Percentiles rank a stretch among this genome's conserved stretches.
phyloP scores from a whole-genome alignment of 1,140 invertebrate species.

The Drosophila ercepeae region DNA sequence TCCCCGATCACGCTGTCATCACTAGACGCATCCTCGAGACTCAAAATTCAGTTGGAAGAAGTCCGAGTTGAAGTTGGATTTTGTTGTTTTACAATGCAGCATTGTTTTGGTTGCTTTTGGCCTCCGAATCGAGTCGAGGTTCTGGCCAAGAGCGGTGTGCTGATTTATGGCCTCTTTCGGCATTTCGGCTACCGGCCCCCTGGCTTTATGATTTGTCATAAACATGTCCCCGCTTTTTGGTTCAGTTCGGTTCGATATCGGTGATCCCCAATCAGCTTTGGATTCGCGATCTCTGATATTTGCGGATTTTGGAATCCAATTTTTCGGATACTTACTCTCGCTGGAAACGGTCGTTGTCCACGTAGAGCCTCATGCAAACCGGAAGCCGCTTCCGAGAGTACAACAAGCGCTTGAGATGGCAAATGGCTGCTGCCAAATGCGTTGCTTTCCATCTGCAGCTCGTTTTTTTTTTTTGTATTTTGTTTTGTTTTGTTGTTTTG shows the following conservation, averaged over 20 bases:
- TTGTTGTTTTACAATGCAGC: slow-evolving; percentile 71
- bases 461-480: slow-evolving; percentile 38
- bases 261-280: slow-evolving; percentile 24
- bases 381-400: slow-evolving; percentile 90
- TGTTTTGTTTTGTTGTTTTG: slow-evolving; percentile 34
- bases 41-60: slow-evolving; percentile 33
- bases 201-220: slow-evolving; percentile 79
- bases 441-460: slow-evolving; percentile 83
- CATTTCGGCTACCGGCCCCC: slow-evolving; percentile 61
- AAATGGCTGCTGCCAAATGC: slow-evolving; percentile 86
- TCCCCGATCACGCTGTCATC: slow-evolving; percentile 31
- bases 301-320: background rate
- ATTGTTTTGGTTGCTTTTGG: slow-evolving; percentile 53
- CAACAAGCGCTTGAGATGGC: slow-evolving; percentile 91
- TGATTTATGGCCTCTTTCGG: slow-evolving; percentile 67
- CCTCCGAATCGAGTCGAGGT: background rate
- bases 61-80: slow-evolving; percentile 47
- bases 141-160: slow-evolving; percentile 54
- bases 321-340: slow-evolving; percentile 66
- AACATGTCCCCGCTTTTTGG: slow-evolving; percentile 63
- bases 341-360: slow-evolving; percentile 88
- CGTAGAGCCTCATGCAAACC: slow-evolving; percentile 89
- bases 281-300: slow-evolving; percentile 2
- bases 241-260: slow-evolving; percentile 2
- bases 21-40: slow-evolving; percentile 4